Base-by-base conservation (phyloP, 2,888 invertebrate species). In the Chaitophorus viminalis region DNA sequence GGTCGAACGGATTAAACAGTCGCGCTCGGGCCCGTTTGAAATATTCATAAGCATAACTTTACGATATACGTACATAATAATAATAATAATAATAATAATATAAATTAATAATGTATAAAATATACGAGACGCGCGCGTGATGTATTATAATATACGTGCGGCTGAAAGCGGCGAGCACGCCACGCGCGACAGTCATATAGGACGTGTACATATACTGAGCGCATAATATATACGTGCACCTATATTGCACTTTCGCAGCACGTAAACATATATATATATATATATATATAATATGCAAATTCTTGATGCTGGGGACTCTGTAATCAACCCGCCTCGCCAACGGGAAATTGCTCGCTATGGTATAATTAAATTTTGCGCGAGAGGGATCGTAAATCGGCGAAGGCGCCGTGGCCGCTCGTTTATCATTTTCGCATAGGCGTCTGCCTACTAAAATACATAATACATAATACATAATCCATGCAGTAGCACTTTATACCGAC, bases 21-120 rank as follows among this genome's bases (percentile, higher is more conserved):
- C 21, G 46, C 46, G 46, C 68, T 39, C 76, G 76, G 46, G 68
- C 52, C 33, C 76, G 29, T 78, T 77, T 31, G 29, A 75, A 65
- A 65, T 46, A 46, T 46, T 60, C 76, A 84, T n/a, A n/a, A n/a
- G n/a, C n/a, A n/a, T 84, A 84, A 84, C 76, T 84, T 83, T 83
- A 82, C 82, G 82, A 82, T 72, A 52, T 52, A 21, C 29, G 29
- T 60, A 39, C 60, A 54, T 14, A 46, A 46, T 46, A 46, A 46
- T 46, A 46, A 46, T 46, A 46, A 46, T 46, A 46, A 46, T 46
- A 46, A 46, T 46, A 46, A 46, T 14, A 46, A 14, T 14, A 46
- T 46, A 46, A 46, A 46, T 46, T 46, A 46, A 46, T 46, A 46
- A 46, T 3, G 46, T 60, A 60, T 52, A 78, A 17, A 78, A 17